Evolutionary conservation across 2,888 invertebrate species (phyloP), one percentile per base, ranked within the genome.

Genomic region (Deroplatys truncata): DNA sequence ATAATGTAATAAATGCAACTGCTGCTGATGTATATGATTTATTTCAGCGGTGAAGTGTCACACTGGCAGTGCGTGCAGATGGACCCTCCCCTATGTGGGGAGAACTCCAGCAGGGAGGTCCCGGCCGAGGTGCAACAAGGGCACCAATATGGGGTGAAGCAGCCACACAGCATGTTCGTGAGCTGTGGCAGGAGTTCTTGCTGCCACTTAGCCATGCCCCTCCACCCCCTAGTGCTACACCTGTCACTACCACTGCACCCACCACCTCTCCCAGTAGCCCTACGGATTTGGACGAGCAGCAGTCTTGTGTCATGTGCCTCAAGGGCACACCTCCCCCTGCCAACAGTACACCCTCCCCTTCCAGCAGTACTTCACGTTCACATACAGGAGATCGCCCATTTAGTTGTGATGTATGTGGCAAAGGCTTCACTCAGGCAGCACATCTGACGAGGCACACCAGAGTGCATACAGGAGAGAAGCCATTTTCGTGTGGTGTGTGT

Each of bases 391-490:
- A 94, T 82, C 94, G 93, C 89, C 93, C 94, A 5, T 94, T 93
- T 83, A 92, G 93, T 0, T 95, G 95, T 91, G 92, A 92, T 16
- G 92, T 94, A 0, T 95, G 95, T 89, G 94, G 94, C 0, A 93
- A 93, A 9, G 92, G 84, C 16, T 89, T 89, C 13, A 85, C 89
- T 28, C 89, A 89, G 31, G 85, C 85, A 82, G 88, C 92, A 31
- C 91, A 91, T 84, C 90, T 92, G 89, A 92, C 93, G 87, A 92
- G 93, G 2, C 94, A 94, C 90, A 91, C 93, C 20, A 93, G 93
- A 91, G 93, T 93, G 91, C 94, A 94, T 90, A 93, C 95, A 1
- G 95, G 94, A 0, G 94, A 94, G 35, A 91, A 95, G 25, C 95
- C 95, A 35, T 95, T 94, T 31, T 93, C 93, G 0, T 93, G 93